Conservation (phyloP, 2,888 invertebrate species). For the Dicycla oo region DNA sequence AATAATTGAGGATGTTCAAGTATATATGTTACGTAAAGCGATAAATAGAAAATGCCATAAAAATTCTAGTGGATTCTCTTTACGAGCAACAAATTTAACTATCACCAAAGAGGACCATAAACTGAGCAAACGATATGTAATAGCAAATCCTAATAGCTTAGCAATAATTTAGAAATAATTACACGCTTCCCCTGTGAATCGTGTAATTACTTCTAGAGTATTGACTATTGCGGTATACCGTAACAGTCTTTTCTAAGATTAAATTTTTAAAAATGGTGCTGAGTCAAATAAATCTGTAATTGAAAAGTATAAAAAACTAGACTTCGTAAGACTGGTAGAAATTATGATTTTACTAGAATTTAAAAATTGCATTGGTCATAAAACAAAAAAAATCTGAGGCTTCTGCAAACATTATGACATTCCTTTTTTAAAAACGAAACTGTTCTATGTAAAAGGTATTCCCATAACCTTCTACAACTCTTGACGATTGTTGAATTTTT, state of each 20-base stretch:
- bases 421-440: too few relatives aligned
- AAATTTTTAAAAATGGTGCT: neutral
- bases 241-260: neutral
- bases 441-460: too few relatives aligned
- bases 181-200: too few relatives aligned
- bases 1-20: neutral
- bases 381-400: too few relatives aligned
- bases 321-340: neutral
- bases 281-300: neutral
- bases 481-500: too few relatives aligned
- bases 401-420: too few relatives aligned
- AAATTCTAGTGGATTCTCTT: slow-evolving; percentile 13
- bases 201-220: too few relatives aligned
- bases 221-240: too few relatives aligned
- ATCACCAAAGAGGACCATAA: slow-evolving; percentile 15
- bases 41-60: slow-evolving; percentile 1
- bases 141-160: slow-evolving; percentile 24
- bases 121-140: slow-evolving; percentile 9
- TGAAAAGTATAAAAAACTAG: neutral
- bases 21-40: neutral
- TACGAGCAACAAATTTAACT: slow-evolving; percentile 34
- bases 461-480: too few relatives aligned
- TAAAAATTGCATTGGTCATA: too few relatives aligned
- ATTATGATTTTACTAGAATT: neutral
- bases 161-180: slow-evolving; percentile 9